Evolutionary conservation across 2,113 vertebrate species (phyloP).

Genomic region (Physeter macrocephalus): DNA sequence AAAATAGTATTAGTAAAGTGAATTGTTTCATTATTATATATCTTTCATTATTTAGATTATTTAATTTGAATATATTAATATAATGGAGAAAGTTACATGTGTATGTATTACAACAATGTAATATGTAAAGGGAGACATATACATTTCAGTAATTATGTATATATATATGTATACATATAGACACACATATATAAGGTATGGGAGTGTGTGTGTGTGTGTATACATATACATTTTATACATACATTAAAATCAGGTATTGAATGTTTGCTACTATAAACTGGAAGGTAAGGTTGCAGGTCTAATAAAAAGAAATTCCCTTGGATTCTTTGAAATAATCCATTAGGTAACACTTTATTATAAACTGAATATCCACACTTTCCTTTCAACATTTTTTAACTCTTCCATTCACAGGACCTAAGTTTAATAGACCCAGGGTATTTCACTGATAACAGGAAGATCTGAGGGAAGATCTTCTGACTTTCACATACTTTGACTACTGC

Average conservation of each 20-base stretch:
- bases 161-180: rapidly evolving
- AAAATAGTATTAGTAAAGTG: not conserved
- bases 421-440: not conserved
- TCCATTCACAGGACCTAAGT: not conserved
- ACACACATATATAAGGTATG: not conserved
- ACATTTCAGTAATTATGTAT: not conserved
- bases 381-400: not conserved
- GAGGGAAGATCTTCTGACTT: not conserved
- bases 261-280: not conserved
- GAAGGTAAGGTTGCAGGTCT: not conserved
- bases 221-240: not conserved
- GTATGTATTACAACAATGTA: not conserved
- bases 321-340: not conserved
- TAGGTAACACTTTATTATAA: not conserved
- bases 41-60: not conserved
- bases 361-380: not conserved
- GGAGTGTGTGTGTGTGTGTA: not conserved
- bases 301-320: not conserved
- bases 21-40: not conserved
- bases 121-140: not conserved
- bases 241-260: not conserved
- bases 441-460: not conserved
- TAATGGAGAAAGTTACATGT: not conserved
- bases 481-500: not conserved
- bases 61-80: not conserved